Conservation (phyloP, 64 coral and sea anemone genomes). For the Exaiptasia diaphana region DNA sequence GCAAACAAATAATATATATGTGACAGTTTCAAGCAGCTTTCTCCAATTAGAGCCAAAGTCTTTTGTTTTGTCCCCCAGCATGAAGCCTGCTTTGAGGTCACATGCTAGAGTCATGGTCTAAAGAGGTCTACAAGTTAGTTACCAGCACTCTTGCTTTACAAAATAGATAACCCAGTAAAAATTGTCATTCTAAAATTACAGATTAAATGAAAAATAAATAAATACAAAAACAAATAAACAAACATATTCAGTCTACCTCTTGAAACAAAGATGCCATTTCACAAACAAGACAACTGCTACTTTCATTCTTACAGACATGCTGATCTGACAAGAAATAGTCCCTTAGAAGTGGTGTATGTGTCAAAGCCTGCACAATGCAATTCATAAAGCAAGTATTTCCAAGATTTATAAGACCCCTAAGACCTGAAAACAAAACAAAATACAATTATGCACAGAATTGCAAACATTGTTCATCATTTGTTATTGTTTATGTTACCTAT, state of each 20-base stretch:
- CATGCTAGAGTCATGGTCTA: too few relatives aligned
- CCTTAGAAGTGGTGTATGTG: conserved; percentile 84
- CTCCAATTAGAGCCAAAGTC: neutral
- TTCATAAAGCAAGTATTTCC: conserved; percentile 99
- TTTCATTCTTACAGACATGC: conserved; percentile 69
- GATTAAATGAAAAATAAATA: too few relatives aligned
- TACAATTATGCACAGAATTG: neutral
- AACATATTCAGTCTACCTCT: conserved; percentile 42
- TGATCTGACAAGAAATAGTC: conserved; percentile 98
- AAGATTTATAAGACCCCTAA: conserved; percentile 89
- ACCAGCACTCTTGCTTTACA: too few relatives aligned
- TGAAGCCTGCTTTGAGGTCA: too few relatives aligned
- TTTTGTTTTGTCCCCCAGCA: too few relatives aligned
- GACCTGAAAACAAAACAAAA: conserved; percentile 30
- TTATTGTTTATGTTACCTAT: too few relatives aligned
- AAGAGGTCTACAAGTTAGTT: too few relatives aligned
- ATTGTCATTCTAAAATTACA: too few relatives aligned
- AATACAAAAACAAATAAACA: too few relatives aligned
- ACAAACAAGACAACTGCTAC: conserved; percentile 83
- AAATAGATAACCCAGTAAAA: too few relatives aligned
- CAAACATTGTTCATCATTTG: neutral
- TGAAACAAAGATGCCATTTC: conserved; percentile 94
- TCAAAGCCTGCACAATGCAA: conserved; percentile 93
- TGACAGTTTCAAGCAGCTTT: neutral
- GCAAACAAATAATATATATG: neutral